Percentiles rank a stretch among this genome's conserved stretches.
Evolutionary conservation across 2,797 vertebrate species (phyloP).

Genomic region (Crocidura indochinensis): DNA sequence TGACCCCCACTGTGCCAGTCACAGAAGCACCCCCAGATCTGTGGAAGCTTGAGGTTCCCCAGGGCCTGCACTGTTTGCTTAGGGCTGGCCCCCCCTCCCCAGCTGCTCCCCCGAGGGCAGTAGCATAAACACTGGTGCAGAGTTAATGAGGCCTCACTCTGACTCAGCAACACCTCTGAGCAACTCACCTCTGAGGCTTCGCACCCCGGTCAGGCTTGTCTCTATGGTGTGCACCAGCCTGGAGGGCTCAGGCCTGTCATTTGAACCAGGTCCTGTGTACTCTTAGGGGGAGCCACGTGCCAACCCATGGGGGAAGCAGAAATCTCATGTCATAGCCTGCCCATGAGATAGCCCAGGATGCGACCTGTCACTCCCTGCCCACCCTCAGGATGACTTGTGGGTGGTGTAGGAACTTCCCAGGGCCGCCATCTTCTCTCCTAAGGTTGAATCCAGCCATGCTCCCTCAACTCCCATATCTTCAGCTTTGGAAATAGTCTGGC

Average conservation of each 20-base stretch:
- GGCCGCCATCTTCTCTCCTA: no score
- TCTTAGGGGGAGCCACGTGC: rapidly evolving
- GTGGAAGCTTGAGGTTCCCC: neutral
- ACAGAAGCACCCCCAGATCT: no score
- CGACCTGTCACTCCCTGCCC: neutral
- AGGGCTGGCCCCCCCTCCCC: slow-evolving; percentile 56
- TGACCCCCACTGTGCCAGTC: no score
- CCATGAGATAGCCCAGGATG: neutral
- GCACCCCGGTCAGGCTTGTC: neutral
- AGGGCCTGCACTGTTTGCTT: slow-evolving; percentile 49
- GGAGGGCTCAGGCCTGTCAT: neutral
- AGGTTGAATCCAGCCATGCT: no score
- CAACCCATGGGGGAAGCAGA: neutral
- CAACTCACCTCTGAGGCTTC: slow-evolving; percentile 51
- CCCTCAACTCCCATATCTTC: neutral
- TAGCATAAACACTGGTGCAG: slow-evolving; percentile 58
- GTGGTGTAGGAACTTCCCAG: no score
- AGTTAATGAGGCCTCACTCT: slow-evolving; percentile 72
- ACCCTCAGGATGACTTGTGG: no score
- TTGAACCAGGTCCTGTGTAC: neutral
- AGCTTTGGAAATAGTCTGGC: neutral
- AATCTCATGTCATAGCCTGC: rapidly evolving
- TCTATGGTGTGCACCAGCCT: neutral
- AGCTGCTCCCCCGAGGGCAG: neutral
- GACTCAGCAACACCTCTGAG: neutral